Percentiles rank a stretch among this genome's conserved stretches.
Conservation (phyloP, 2,888 invertebrate species). For the Timema cristinae region DNA sequence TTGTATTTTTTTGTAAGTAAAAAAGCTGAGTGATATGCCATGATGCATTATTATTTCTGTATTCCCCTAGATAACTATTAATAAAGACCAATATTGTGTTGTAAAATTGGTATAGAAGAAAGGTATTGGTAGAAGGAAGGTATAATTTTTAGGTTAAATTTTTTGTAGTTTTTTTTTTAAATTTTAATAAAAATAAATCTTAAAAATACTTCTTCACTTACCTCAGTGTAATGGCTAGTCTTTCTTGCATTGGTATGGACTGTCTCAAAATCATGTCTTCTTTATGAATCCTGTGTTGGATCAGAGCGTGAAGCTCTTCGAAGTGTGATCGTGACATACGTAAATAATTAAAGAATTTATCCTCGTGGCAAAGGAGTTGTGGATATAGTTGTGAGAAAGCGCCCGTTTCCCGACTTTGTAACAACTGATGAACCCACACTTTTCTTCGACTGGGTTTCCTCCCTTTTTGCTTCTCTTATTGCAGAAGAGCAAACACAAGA, state of each 20-base stretch:
- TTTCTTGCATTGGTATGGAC: not conserved
- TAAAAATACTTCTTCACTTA: not conserved
- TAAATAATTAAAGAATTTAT: not conserved
- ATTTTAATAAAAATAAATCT: not conserved
- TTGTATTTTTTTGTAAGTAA: slow-evolving; percentile 5
- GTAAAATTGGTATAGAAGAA: not conserved
- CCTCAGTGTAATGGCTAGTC: slow-evolving; percentile 9
- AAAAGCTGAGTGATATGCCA: not conserved
- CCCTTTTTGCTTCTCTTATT: not conserved
- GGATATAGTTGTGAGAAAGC: not conserved
- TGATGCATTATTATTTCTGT: not conserved
- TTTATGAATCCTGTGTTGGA: slow-evolving; percentile 3
- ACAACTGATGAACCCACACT: not conserved
- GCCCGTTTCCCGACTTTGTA: not conserved
- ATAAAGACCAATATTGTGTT: slow-evolving; percentile 9
- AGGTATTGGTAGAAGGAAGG: not conserved
- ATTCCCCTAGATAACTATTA: not conserved
- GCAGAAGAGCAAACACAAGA: not conserved
- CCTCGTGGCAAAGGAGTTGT: not conserved
- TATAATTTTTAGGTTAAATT: not conserved
- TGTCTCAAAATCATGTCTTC: not conserved
- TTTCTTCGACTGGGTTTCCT: slow-evolving; percentile 7
- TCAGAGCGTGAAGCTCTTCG: slow-evolving; percentile 3
- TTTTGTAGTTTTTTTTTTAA: not conserved
- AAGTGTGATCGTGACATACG: not conserved